Conservation (phyloP, 1,140 invertebrate species). For the Colletes latitarsis region DNA sequence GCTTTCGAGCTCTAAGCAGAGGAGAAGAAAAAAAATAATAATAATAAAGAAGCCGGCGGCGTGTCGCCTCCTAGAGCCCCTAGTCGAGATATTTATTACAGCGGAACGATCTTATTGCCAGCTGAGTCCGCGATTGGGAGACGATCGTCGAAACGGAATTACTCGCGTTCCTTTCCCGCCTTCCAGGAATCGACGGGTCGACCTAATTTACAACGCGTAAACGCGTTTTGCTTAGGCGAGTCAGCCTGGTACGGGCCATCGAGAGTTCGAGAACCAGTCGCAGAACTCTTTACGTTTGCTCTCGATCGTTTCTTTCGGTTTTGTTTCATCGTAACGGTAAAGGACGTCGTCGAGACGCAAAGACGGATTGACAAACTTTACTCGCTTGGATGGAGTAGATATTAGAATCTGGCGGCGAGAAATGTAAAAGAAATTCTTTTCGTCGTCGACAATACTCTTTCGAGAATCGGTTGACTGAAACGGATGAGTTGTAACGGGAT, state of each 20-base stretch:
- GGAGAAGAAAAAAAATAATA: background rate
- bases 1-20: background rate
- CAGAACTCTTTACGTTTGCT: background rate
- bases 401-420: too few species aligned
- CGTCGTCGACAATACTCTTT: background rate
- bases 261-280: background rate
- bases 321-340: background rate
- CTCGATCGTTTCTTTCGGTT: background rate
- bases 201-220: slow-evolving; percentile 13
- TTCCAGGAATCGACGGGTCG: slow-evolving; percentile 18
- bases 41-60: background rate
- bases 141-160: slow-evolving; percentile 46
- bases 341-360: background rate
- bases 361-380: background rate
- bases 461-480: background rate
- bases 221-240: background rate
- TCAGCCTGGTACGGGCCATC: too few species aligned
- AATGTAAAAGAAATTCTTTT: too few species aligned
- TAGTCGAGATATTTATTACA: slow-evolving; percentile 56
- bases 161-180: slow-evolving; percentile 41
- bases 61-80: background rate
- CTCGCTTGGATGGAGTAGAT: too few species aligned
- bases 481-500: slow-evolving; percentile 25
- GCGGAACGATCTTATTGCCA: slow-evolving; percentile 44
- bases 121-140: slow-evolving; percentile 10